Evolutionary conservation across 2,113 vertebrate genomes (phyloP).

Genomic region (Brachypteracias leptosomus): DNA sequence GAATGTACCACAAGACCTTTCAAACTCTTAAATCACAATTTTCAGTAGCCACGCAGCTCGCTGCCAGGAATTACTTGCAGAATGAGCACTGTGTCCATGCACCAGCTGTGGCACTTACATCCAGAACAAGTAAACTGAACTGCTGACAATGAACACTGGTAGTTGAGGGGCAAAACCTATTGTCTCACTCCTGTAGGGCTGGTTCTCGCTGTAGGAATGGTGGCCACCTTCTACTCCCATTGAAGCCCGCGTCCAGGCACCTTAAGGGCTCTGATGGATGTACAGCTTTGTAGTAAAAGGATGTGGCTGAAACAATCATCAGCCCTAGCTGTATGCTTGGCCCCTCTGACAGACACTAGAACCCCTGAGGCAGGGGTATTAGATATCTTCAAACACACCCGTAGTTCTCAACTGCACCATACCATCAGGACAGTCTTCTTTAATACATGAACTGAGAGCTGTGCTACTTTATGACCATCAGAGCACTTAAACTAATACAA

Average conservation of each 20-base stretch:
- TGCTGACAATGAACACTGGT: neutral
- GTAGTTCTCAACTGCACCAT: neutral
- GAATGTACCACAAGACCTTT: neutral
- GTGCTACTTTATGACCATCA: neutral
- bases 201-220: neutral
- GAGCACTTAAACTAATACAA: neutral
- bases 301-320: neutral
- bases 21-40: neutral
- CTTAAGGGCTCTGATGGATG: neutral
- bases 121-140: neutral
- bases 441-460: neutral
- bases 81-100: neutral
- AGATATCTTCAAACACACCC: neutral
- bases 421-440: neutral
- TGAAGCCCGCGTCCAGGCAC: neutral
- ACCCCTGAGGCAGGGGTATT: neutral
- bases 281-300: neutral
- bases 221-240: neutral
- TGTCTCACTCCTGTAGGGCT: rapidly evolving
- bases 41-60: neutral
- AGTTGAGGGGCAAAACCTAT: neutral
- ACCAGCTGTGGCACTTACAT: neutral
- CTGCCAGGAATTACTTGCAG: neutral
- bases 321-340: neutral
- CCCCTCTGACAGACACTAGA: neutral